Evolutionary conservation across 2,113 vertebrate species (phyloP).

Genomic region (Dissostichus mawsoni): DNA sequence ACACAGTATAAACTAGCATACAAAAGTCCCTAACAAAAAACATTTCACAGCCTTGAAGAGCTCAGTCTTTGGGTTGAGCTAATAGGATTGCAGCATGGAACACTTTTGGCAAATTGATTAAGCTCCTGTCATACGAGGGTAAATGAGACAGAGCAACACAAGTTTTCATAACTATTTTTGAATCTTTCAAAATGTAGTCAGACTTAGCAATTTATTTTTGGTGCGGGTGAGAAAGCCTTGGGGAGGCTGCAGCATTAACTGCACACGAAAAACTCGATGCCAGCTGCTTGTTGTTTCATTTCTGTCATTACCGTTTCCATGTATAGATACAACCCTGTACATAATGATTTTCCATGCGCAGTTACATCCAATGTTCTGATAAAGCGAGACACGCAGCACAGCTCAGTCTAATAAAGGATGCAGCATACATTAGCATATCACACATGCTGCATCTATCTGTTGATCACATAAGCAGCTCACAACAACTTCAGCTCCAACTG

Average conservation of each 20-base stretch:
- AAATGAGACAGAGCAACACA: slow-evolving; percentile 53
- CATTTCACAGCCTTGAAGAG: slow-evolving; percentile 38
- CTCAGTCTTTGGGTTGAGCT: slow-evolving; percentile 50
- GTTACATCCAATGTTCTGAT: slow-evolving; percentile 61
- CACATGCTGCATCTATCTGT: slow-evolving; percentile 67
- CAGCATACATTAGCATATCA: slow-evolving; percentile 72
- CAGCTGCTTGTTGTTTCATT: slow-evolving; percentile 73
- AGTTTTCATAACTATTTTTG: slow-evolving; percentile 51
- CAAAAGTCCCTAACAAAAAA: slow-evolving; percentile 40
- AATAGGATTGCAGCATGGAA: slow-evolving; percentile 56
- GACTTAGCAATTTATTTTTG: slow-evolving; percentile 43
- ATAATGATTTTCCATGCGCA: slow-evolving; percentile 45
- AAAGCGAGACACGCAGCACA: slow-evolving; percentile 44
- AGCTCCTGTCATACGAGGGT: slow-evolving; percentile 49
- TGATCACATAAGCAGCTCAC: slow-evolving; percentile 66
- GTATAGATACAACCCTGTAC: slow-evolving; percentile 33
- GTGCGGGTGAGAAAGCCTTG: slow-evolving; percentile 37
- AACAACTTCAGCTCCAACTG: slow-evolving; percentile 66
- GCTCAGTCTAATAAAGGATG: slow-evolving; percentile 64
- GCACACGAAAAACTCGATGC: slow-evolving; percentile 48
- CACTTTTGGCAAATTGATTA: slow-evolving; percentile 63
- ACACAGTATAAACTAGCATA: slow-evolving; percentile 26
- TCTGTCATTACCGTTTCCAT: slow-evolving; percentile 45
- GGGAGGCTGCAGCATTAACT: slow-evolving; percentile 57
- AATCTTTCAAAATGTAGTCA: slow-evolving; percentile 50